Evolutionary conservation across 2,797 vertebrate species (phyloP).

Genomic region (Adelosebastes latens): DNA sequence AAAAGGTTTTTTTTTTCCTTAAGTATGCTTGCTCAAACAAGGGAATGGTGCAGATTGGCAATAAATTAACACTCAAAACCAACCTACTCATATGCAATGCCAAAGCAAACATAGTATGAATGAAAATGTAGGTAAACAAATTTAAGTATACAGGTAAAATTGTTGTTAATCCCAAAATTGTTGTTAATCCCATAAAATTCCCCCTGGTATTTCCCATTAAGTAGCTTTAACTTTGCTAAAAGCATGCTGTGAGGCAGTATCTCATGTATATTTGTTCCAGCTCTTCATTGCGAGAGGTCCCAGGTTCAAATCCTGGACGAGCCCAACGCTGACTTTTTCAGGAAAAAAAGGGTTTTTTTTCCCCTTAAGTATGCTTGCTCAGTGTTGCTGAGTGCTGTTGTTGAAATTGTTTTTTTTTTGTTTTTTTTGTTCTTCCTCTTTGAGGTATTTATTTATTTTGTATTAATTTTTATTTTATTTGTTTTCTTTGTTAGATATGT

Average conservation of each 20-base stretch:
- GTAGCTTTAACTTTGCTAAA: background rate
- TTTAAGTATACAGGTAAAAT: background rate
- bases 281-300: slow-evolving; percentile 78
- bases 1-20: too few relatives aligned
- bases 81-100: background rate
- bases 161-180: too few relatives aligned
- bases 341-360: background rate
- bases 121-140: background rate
- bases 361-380: too few relatives aligned
- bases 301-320: slow-evolving; percentile 84
- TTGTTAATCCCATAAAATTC: background rate
- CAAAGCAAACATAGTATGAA: background rate
- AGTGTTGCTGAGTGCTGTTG: too few relatives aligned
- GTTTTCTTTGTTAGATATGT: too few relatives aligned
- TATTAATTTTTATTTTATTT: accelerated
- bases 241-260: background rate
- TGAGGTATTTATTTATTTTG: too few relatives aligned
- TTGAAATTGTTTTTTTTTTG: too few relatives aligned
- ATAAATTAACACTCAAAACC: too few relatives aligned
- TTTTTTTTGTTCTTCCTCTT: too few relatives aligned
- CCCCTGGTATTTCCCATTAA: background rate
- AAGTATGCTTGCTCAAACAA: too few relatives aligned
- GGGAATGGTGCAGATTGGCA: background rate
- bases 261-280: background rate
- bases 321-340: slow-evolving; percentile 26